Evolutionary conservation across 2,888 invertebrate genomes (phyloP).

Genomic region (Neocrepidodera transversa): DNA sequence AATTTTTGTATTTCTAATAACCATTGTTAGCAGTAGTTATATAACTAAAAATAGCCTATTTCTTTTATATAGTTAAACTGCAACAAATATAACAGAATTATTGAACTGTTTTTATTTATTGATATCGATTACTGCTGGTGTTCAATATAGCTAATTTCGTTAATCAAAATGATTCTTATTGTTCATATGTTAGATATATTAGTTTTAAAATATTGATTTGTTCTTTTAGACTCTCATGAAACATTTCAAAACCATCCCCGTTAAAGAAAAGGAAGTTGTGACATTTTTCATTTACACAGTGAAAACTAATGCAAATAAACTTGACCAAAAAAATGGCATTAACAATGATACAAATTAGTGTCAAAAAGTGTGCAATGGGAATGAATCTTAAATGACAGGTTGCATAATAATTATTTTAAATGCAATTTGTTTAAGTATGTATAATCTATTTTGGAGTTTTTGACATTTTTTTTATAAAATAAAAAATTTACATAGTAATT

Average conservation of each 20-base stretch:
- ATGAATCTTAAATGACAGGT: constrained; percentile 2
- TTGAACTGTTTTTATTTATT: too few relatives aligned
- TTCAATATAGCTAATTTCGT: too few relatives aligned
- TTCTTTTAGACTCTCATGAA: constrained; percentile 90
- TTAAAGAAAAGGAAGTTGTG: constrained; percentile 92
- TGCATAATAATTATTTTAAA: constrained; percentile 21
- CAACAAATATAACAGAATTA: too few relatives aligned
- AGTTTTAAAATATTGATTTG: too few relatives aligned
- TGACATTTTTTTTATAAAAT: constrained; percentile 33
- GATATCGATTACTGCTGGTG: too few relatives aligned
- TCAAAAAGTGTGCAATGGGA: constrained; percentile 26
- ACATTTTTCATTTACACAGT: constrained; percentile 96
- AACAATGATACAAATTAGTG: constrained; percentile 68
- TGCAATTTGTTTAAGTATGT: constrained; percentile 40
- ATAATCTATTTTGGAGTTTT: constrained; percentile 34
- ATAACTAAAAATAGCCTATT: too few relatives aligned
- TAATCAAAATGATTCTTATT: too few relatives aligned
- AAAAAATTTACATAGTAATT: constrained; percentile 3
- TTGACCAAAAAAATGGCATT: constrained; percentile 83
- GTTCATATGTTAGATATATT: too few relatives aligned
- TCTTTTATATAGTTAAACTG: too few relatives aligned
- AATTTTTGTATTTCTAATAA: too few relatives aligned
- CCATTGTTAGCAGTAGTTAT: too few relatives aligned
- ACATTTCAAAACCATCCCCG: constrained; percentile 94
- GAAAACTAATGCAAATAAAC: constrained; percentile 88